Evolutionary conservation across 2,797 vertebrate species (phyloP), one percentile per base, ranked within the genome.

Genomic region (Hemibagrus guttatus): DNA sequence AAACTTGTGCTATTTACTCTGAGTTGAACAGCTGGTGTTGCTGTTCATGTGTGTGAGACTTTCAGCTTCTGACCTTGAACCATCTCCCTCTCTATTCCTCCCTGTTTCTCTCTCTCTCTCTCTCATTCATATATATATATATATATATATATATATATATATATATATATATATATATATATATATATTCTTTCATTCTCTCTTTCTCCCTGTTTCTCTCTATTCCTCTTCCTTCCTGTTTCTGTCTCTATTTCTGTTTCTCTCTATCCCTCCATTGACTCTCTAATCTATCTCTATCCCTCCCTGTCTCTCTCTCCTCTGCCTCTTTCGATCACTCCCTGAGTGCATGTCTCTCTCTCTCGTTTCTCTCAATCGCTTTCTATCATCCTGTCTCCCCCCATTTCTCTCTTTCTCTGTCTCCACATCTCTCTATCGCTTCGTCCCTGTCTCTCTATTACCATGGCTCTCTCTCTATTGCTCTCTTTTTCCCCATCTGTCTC

Each of bases 31-130:
- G 5, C 56, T 59, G 21, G 2, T 63, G 58, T 42, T 42, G 0
- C 31, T 19, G 46, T 17, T n/a, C 11, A 12, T 23, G 28, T 1
- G 28, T 78, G 2, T 1, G 59, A 46, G 12, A 23, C 23, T 52
- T 63, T 7, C 78, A 49, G 64, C 61, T 49, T 52, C 72, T 88
- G 64, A 83, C 31, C 56, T 71, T 76, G 8, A 84, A 64, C 46
- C 35, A 19, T 19, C 66, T 2, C 1, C 7, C 31, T 39, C 7
- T 13, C 39, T 46, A 7, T 49, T 9, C 9, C 46, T 42, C 19
- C 54, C 23, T 17, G 46, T 17, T n/a, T 0, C 13, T 54, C 74
- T 28, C 46, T 75, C 11, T 75, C 13, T 16, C 31, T 6, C 35
- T 39, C 35, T 39, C 35, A 2, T 4, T 39, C 35, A 39, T 39